These are phyloP conservation scores for Heliconius ismenius DNA, from an alignment of 2,888 invertebrate genomes.

Conservation along the genomic window DNA sequence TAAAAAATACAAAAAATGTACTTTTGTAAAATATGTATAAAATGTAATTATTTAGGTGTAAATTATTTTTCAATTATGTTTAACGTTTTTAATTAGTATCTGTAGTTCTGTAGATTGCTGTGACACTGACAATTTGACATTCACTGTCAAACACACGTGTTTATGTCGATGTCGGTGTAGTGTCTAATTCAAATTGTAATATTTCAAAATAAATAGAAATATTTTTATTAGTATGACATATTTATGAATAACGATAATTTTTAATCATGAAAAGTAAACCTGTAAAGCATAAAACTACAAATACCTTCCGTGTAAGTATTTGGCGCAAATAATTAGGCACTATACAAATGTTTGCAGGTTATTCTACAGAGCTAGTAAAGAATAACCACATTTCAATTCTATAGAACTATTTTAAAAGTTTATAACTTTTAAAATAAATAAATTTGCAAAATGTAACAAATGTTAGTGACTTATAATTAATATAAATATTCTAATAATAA, in stretches of 20 bases:
- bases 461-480: no score
- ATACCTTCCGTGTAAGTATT: slow-evolving; percentile 89
- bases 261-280: slow-evolving; percentile 86
- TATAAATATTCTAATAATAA: not conserved
- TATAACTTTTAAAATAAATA: no score
- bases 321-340: slow-evolving; percentile 12
- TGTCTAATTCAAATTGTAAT: not conserved
- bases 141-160: slow-evolving; percentile 46
- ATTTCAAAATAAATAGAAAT: not conserved
- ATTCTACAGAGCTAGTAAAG: slow-evolving; percentile 8
- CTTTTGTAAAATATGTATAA: no score
- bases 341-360: slow-evolving; percentile 33
- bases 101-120: not conserved
- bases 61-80: not conserved
- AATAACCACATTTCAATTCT: not conserved
- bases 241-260: not conserved
- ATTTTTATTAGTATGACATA: not conserved
- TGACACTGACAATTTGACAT: slow-evolving; percentile 25
- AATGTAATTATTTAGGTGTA: not conserved
- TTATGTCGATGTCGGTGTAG: slow-evolving; percentile 11
- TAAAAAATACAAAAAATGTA: no score
- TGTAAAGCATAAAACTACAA: slow-evolving; percentile 86
- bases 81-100: not conserved
- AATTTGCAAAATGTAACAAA: not conserved
- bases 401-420: not conserved